Evolutionary conservation across 2,888 invertebrate species (phyloP).

Genomic region (Leptura quadrifasciata): DNA sequence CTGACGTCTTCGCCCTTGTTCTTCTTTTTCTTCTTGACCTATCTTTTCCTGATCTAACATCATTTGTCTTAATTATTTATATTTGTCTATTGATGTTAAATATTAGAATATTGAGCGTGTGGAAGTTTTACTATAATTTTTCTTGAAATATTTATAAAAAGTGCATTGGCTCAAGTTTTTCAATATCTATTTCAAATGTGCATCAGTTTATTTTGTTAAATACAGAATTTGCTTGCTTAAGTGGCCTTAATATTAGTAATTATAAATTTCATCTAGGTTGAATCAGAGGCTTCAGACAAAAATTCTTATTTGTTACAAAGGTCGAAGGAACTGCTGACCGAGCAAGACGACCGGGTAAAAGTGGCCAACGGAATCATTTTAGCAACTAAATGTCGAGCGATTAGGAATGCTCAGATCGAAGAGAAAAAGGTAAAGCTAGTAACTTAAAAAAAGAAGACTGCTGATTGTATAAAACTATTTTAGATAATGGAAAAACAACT

Average conservation of each 20-base stretch:
- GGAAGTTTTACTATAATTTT: no score
- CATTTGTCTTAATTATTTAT: no score
- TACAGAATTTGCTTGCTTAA: no score
- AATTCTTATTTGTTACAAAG: constrained; percentile 75
- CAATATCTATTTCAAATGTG: no score
- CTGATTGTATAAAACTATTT: constrained; percentile 23
- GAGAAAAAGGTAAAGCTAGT: constrained; percentile 74
- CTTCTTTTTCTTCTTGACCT: no score
- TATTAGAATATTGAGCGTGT: no score
- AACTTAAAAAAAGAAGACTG: neutral
- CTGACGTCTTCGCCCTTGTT: no score
- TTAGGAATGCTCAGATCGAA: constrained; percentile 87
- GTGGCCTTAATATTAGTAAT: neutral
- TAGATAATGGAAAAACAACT: constrained; percentile 77
- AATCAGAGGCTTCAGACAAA: constrained; percentile 74
- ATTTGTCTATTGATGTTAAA: no score
- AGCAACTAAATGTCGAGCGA: constrained; percentile 89
- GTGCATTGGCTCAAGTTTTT: no score
- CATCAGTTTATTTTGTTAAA: no score
- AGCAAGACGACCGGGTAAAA: constrained; percentile 81
- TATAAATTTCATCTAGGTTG: constrained; percentile 67
- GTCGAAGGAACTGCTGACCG: constrained; percentile 75
- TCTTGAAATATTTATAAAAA: no score
- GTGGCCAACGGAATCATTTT: constrained; percentile 86
- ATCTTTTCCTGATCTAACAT: no score